Evolutionary conservation across 2,113 vertebrate genomes (phyloP).

Genomic region (Oreochromis spilurus): DNA sequence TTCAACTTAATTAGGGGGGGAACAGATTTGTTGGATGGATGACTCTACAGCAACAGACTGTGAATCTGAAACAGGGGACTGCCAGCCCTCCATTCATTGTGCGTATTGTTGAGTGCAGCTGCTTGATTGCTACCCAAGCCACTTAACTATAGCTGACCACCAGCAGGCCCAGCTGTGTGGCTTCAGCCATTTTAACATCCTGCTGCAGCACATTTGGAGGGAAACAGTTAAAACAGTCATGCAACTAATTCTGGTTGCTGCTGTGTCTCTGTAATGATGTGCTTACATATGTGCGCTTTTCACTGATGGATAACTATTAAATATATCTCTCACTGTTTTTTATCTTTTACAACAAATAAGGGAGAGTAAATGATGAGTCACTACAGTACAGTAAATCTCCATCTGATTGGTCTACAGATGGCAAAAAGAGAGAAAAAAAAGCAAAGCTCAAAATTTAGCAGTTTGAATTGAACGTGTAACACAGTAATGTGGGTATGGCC

Average conservation of each 20-base stretch:
- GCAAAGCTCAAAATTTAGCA: not conserved
- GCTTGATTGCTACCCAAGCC: slow-evolving; percentile 45
- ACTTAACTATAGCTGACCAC: slow-evolving; percentile 39
- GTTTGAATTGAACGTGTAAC: not conserved
- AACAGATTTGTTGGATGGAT: slow-evolving; percentile 61
- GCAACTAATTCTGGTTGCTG: not conserved
- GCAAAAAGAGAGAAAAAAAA: not conserved
- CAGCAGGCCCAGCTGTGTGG: slow-evolving; percentile 35
- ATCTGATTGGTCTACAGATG: not conserved
- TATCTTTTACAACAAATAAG: not conserved
- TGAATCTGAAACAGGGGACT: slow-evolving; percentile 47
- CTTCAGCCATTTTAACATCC: slow-evolving; percentile 9
- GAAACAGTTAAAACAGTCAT: not conserved
- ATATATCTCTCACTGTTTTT: not conserved
- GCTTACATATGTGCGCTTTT: not conserved
- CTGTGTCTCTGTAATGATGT: not conserved
- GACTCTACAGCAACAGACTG: slow-evolving; percentile 45
- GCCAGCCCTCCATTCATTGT: slow-evolving; percentile 20
- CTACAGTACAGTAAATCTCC: not conserved
- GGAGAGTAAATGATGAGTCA: not conserved
- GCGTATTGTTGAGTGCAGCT: slow-evolving; percentile 52
- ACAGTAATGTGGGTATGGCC: not conserved
- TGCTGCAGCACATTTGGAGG: not conserved
- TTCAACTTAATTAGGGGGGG: slow-evolving; percentile 59
- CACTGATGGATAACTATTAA: not conserved